Conservation (phyloP, 2,888 invertebrate genomes). For the Drosophila pegasa region DNA sequence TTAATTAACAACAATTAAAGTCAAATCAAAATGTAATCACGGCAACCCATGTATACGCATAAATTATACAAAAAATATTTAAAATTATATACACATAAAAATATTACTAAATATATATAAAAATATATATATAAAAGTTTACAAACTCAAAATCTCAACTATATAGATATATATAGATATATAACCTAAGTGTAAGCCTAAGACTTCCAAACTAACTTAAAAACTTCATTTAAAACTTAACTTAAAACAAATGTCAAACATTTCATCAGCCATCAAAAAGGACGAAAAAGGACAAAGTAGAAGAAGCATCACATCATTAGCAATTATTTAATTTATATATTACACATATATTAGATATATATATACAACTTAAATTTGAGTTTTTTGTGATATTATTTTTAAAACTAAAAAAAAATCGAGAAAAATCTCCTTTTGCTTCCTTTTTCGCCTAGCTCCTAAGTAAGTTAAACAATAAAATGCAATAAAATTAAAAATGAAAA, state of each 20-base stretch:
- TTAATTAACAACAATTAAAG: constrained; percentile 32
- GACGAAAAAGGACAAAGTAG: constrained; percentile 11
- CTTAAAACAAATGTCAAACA: constrained; percentile 53
- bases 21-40: constrained; percentile 69
- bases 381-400: constrained; percentile 80
- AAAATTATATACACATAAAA: constrained; percentile 14
- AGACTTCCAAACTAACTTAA: constrained; percentile 42
- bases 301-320: constrained; percentile 30
- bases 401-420: constrained; percentile 50
- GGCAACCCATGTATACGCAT: constrained; percentile 75
- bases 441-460: constrained; percentile 43
- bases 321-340: constrained; percentile 32
- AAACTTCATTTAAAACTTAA: constrained; percentile 10
- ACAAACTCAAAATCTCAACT: constrained; percentile 50
- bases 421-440: constrained; percentile 60
- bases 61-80: constrained; percentile 44
- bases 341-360: constrained; percentile 13
- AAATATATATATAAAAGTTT: constrained; percentile 43
- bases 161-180: constrained; percentile 32
- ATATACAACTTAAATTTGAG: constrained; percentile 78
- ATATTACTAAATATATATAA: constrained; percentile 17
- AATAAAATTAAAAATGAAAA: constrained; percentile 23
- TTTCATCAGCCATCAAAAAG: constrained; percentile 36
- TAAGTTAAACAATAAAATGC: constrained; percentile 27
- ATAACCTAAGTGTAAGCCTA: constrained; percentile 61